Evolutionary conservation across 2,113 vertebrate species (phyloP), one percentile per base, ranked within the genome.

Genomic region (Nyctibius bracteatus): DNA sequence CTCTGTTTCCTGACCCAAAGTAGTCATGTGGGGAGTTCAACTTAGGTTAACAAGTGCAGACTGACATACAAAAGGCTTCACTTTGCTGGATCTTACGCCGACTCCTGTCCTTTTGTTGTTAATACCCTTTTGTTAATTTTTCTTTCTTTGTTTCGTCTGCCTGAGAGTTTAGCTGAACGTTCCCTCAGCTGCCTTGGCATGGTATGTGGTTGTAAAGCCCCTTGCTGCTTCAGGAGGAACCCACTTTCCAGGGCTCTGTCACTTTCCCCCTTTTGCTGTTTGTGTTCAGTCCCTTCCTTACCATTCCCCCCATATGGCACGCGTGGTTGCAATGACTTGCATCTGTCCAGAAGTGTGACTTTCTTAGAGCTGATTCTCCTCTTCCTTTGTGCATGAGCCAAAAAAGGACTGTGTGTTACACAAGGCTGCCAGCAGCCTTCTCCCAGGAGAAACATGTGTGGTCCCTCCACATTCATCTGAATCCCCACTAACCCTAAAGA

Each of bases 321-420:
- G 3, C 88, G 59, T 59, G 81, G 71, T 95, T 77, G 63, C 75
- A 80, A 83, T 81, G 93, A 86, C 67, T 96, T 94, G 82, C 96
- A 93, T 97, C 85, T 96, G 88, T 86, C 79, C 92, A 81, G 81
- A 95, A 97, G 94, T 96, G 94, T 95, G 82, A 93, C 79, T 94
- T 93, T 91, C 81, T 88, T 74, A 83, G 79, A 94, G 71, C 47
- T 88, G 82, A 83, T 88, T 95, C 72, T 83, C 75, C 74, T 73
- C 43, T 58, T 96, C 37, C 85, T 97, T 93, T 95, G 55, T 93
- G 71, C 14, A 2, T 37, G 43, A 94, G 82, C 92, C 94, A 96
- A 81, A 78, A 88, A 74, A 44, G 51, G 79, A 47, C 86, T 92
- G 62, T 88, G 49, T 78, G 77, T 94, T 95, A 31, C 75, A 55